Evolutionary conservation across 2,888 invertebrate species (phyloP).

Genomic region (Tipula lateralis): DNA sequence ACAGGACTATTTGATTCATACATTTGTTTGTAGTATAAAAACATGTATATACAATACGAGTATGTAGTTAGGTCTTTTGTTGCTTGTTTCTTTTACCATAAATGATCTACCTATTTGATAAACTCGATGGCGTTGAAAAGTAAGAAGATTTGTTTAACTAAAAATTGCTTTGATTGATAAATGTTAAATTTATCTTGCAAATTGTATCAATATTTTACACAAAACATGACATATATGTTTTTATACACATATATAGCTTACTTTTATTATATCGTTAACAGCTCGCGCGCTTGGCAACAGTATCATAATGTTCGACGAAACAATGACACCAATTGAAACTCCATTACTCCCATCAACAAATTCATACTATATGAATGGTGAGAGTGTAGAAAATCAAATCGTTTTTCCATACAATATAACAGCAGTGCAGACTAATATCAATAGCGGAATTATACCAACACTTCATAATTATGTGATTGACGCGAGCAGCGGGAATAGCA

Average conservation of each 20-base stretch:
- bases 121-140: not conserved
- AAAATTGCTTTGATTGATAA: not conserved
- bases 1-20: not conserved
- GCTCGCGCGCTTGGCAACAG: slow-evolving; percentile 50
- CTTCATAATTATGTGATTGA: slow-evolving; percentile 25
- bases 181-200: not conserved
- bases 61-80: not conserved
- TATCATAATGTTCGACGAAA: slow-evolving; percentile 49
- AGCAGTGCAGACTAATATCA: slow-evolving; percentile 45
- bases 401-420: slow-evolving; percentile 50
- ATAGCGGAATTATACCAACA: slow-evolving; percentile 15
- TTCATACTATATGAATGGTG: slow-evolving; percentile 44
- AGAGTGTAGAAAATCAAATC: slow-evolving; percentile 37
- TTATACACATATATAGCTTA: not conserved
- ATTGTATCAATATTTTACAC: not conserved
- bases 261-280: slow-evolving; percentile 41
- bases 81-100: not conserved
- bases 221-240: not conserved
- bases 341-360: slow-evolving; percentile 46
- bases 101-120: not conserved
- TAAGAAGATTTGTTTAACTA: not conserved
- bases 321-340: slow-evolving; percentile 49
- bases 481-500: not conserved
- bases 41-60: not conserved
- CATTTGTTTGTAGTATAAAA: not conserved